Evolutionary conservation across 2,888 invertebrate species (phyloP), one percentile per base, ranked within the genome.

Genomic region (Tuta absoluta): DNA sequence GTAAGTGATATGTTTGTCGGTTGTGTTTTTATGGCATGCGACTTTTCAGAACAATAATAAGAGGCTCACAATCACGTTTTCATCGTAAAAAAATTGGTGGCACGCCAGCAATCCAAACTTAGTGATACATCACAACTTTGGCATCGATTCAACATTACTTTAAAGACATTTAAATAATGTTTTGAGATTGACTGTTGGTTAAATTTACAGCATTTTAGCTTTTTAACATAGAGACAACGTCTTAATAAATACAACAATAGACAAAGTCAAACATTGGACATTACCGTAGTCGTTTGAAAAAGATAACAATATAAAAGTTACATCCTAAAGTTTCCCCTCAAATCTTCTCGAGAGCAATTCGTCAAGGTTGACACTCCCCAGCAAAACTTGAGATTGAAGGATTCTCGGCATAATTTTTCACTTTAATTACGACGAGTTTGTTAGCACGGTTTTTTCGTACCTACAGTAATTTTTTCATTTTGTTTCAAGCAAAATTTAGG

Each of bases 241-340:
- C 14, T 14, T 4, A 10, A 23, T 19, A 12, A 51, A 23, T 51
- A 51, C 17, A 51, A 10, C n/a, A 48, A 48, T n/a, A n/a, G n/a
- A n/a, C n/a, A n/a, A 37, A 60, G 58, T 19, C 48, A 62, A 58
- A 65, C 58, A 65, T 63, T 67, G 65, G 63, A 53, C 65, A 63
- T 63, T 67, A 63, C 49, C 57, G 61, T 66, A 74, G 19, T 69
- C 72, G 69, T 75, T 75, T 69, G 68, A 64, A 69, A 64, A 66
- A 78, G 76, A 78, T 79, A 81, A 82, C 73, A 71, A 75, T 80
- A 80, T 81, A 77, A 79, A 82, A 79, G 74, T 80, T 79, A 68
- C 65, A 62, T 64, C 59, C 63, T 19, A 66, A 72, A 73, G 67
- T 67, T 75, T 63, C 48, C 62, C 65, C 64, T 66, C 69, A 66